A percentile compares a stretch with the other conserved stretches of the same genome.
Evolutionary conservation across 1,140 invertebrate genomes (phyloP).

Genomic region (Charaxes varanes): DNA sequence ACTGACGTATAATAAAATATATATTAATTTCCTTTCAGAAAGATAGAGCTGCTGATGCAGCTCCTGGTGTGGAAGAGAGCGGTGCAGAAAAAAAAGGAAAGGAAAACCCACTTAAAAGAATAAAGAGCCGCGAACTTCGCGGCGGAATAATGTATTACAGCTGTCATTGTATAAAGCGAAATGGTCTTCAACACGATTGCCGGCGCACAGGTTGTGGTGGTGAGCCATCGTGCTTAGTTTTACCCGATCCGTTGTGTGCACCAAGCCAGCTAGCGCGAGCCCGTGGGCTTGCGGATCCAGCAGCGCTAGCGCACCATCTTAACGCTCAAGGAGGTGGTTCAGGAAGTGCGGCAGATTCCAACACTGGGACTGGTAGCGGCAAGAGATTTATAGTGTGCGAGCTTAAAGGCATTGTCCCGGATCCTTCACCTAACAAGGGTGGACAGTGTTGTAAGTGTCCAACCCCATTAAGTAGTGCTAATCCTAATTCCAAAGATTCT

Average conservation of each 20-base stretch:
- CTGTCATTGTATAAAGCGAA: conserved; percentile 84
- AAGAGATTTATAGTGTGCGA: conserved; percentile 62
- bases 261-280: conserved; percentile 72
- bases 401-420: conserved; percentile 48
- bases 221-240: conserved; percentile 78
- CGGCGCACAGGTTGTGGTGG: conserved; percentile 80
- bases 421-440: conserved; percentile 25
- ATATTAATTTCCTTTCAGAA: conserved; percentile 36
- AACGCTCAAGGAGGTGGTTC: conserved; percentile 27
- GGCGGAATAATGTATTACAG: conserved; percentile 79
- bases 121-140: conserved; percentile 80
- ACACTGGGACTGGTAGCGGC: conserved; percentile 25
- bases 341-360: conserved; percentile 17
- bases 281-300: conserved; percentile 52
- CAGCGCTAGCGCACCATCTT: conserved; percentile 40
- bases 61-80: conserved; percentile 36
- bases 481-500: neutral
- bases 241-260: conserved; percentile 79
- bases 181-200: conserved; percentile 85
- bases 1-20: neutral
- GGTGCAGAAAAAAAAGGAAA: conserved; percentile 56
- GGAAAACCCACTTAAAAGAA: conserved; percentile 60
- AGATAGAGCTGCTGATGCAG: conserved; percentile 31
- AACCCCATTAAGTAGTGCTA: neutral
- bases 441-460: conserved; percentile 57